Evolutionary conservation across 2,888 invertebrate species (phyloP).

Genomic region (Rhimphoctona megacephalus): DNA sequence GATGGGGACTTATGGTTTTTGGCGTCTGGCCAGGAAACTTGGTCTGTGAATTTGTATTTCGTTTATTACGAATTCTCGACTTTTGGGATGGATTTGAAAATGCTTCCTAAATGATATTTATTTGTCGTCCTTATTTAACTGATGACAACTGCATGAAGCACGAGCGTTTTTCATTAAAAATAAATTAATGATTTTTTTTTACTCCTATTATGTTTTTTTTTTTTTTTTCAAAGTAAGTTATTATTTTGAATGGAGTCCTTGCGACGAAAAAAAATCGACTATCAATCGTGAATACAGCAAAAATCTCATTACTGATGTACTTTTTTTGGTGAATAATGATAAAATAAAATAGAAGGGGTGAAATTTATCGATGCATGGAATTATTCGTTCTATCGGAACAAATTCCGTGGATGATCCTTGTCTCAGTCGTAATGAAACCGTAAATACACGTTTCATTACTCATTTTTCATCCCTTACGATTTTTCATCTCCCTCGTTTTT

Average conservation of each 20-base stretch:
- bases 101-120: neutral
- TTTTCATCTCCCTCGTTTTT: slow-evolving; percentile 17
- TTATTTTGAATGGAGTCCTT: neutral
- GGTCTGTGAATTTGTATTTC: neutral
- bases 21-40: neutral
- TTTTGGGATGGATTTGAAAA: neutral
- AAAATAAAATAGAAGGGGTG: neutral
- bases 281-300: neutral
- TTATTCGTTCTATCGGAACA: neutral
- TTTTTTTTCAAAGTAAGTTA: neutral
- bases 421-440: slow-evolving; percentile 3
- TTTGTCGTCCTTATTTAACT: neutral
- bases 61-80: neutral
- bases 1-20: neutral
- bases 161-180: neutral
- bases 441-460: slow-evolving; percentile 14
- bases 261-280: neutral
- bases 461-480: slow-evolving; percentile 24
- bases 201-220: too few species aligned
- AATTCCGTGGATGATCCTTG: neutral
- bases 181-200: neutral
- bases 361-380: neutral
- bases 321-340: neutral
- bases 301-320: neutral
- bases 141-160: neutral